Evolutionary conservation across 2,888 invertebrate genomes (phyloP).

Genomic region (Scaptomyza cyrtandrae): DNA sequence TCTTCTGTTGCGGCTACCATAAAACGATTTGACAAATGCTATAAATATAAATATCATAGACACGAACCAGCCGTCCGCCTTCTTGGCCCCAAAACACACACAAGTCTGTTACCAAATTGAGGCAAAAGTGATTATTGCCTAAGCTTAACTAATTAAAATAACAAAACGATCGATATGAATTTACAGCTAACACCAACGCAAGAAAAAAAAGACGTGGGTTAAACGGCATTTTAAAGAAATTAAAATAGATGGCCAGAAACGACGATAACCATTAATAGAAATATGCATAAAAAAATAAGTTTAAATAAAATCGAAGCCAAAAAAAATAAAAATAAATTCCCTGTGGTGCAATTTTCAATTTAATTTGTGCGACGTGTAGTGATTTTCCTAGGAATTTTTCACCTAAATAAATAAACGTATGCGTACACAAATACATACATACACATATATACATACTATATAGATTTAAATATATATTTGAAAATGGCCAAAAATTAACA

Average conservation of each 20-base stretch:
- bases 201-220: slow-evolving; percentile 48
- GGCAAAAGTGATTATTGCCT: slow-evolving; percentile 37
- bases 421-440: slow-evolving; percentile 20
- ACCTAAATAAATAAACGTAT: slow-evolving; percentile 56
- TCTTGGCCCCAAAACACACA: not conserved
- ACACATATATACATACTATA: too few species aligned
- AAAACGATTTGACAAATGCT: slow-evolving; percentile 60
- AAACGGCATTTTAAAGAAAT: slow-evolving; percentile 67
- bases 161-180: slow-evolving; percentile 70
- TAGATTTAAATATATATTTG: not conserved
- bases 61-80: slow-evolving; percentile 43
- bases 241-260: slow-evolving; percentile 30
- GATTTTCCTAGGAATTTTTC: slow-evolving; percentile 71
- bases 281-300: slow-evolving; percentile 72
- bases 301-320: slow-evolving; percentile 22
- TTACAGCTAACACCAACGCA: slow-evolving; percentile 41
- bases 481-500: slow-evolving; percentile 57
- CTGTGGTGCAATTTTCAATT: slow-evolving; percentile 56
- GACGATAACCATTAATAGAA: not conserved
- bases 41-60: slow-evolving; percentile 66
- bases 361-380: slow-evolving; percentile 49
- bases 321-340: slow-evolving; percentile 21
- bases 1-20: slow-evolving; percentile 40
- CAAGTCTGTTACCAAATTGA: slow-evolving; percentile 30
- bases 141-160: slow-evolving; percentile 75